Conservation (phyloP, 2,113 vertebrate genomes). For the Poicephalus meyeri region DNA sequence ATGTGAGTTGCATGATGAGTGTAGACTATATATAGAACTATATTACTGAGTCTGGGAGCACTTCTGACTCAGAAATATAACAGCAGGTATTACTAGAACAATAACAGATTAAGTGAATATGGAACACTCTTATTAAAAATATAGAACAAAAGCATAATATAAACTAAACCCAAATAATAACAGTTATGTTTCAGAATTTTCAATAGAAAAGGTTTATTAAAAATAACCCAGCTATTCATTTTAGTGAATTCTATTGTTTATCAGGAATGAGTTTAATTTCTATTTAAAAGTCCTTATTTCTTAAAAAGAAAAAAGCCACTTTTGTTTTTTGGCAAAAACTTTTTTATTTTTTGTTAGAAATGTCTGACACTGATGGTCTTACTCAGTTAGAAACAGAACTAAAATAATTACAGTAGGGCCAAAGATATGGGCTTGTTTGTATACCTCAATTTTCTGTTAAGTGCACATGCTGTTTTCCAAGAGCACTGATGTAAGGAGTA, state of each 20-base stretch:
- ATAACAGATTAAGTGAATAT: neutral
- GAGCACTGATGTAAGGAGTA: neutral
- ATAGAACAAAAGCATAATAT: neutral
- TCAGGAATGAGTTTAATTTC: neutral
- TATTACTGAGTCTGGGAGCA: neutral
- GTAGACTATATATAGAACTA: neutral
- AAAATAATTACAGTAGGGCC: neutral
- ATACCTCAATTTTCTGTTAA: neutral
- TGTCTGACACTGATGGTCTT: neutral
- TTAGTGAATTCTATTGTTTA: neutral
- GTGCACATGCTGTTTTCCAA: neutral
- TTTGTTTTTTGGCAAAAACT: neutral
- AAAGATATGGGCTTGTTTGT: neutral
- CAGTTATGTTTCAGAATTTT: neutral
- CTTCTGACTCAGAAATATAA: neutral
- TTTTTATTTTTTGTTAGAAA: neutral
- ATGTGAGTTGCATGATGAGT: neutral
- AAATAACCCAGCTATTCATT: neutral
- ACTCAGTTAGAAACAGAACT: neutral
- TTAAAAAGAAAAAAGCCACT: neutral
- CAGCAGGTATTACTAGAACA: neutral
- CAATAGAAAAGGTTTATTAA: neutral
- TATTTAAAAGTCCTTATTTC: neutral
- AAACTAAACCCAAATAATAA: neutral
- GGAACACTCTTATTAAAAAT: neutral